These are phyloP conservation scores for Lepidurus couesii DNA, from an alignment of 1,140 invertebrate species.

Conservation along the genomic window DNA sequence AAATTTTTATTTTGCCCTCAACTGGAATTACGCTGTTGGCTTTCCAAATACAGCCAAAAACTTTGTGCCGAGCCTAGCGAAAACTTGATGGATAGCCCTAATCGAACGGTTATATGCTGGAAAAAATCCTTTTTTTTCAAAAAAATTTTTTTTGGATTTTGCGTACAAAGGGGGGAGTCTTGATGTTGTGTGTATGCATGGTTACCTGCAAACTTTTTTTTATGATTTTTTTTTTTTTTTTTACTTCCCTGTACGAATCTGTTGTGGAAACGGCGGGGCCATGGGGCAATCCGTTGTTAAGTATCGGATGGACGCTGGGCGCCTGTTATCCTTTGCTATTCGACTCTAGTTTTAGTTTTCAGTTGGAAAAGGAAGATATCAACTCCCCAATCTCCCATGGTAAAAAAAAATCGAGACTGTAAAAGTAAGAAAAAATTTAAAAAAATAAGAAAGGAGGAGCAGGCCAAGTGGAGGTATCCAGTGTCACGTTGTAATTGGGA, in stretches of 20 bases:
- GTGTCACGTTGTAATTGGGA: too few species aligned
- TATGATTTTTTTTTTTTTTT: not conserved
- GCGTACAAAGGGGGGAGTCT: not conserved
- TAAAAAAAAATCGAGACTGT: too few species aligned
- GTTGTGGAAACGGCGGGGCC: not conserved
- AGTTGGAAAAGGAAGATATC: too few species aligned
- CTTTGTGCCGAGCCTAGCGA: not conserved
- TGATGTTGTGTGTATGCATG: not conserved
- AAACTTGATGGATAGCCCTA: not conserved
- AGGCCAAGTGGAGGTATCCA: too few species aligned
- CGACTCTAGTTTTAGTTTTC: not conserved
- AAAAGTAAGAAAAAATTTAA: too few species aligned
- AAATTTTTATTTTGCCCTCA: not conserved
- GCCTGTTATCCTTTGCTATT: not conserved
- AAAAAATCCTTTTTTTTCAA: not conserved
- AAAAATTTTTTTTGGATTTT: not conserved
- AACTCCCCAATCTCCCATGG: too few species aligned
- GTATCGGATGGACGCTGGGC: not conserved
- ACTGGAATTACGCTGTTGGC: not conserved
- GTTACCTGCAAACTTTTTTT: not conserved
- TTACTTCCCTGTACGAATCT: not conserved
- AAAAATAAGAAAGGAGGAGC: too few species aligned
- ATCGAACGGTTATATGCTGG: not conserved
- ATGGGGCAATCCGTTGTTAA: conserved; percentile 16
- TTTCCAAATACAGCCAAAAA: not conserved